Percentiles rank a stretch among this genome's conserved stretches.
Evolutionary conservation across 2,888 invertebrate genomes (phyloP).

Genomic region (Agrotis clavis): DNA sequence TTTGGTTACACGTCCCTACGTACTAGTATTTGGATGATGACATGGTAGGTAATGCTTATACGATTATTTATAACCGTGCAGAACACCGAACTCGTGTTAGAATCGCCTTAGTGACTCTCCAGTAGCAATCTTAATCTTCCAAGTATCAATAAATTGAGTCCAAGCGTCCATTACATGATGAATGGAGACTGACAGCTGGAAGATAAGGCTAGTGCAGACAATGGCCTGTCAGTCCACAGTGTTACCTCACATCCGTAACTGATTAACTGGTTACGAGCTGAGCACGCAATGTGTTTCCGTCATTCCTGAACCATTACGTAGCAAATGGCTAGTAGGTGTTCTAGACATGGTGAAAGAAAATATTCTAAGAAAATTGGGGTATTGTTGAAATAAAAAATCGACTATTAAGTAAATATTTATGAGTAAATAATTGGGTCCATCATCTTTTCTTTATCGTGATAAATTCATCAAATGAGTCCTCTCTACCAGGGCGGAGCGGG

Average conservation of each 20-base stretch:
- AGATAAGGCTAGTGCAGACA: slow-evolving; percentile 37
- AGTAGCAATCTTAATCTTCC: neutral
- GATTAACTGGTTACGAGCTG: slow-evolving; percentile 18
- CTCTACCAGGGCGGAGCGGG: too few relatives aligned
- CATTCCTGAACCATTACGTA: slow-evolving; percentile 13
- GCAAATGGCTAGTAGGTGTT: neutral
- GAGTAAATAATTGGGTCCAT: too few relatives aligned
- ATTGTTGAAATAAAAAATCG: neutral
- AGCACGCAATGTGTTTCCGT: slow-evolving; percentile 19
- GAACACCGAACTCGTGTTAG: too few relatives aligned
- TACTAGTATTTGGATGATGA: too few relatives aligned
- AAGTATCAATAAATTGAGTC: neutral
- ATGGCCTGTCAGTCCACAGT: neutral
- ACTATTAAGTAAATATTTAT: neutral
- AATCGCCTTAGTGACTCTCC: neutral
- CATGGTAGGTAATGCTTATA: too few relatives aligned
- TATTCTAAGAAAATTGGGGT: neutral
- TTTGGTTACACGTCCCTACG: too few relatives aligned
- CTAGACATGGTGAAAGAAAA: neutral
- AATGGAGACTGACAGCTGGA: slow-evolving; percentile 18
- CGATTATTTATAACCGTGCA: too few relatives aligned
- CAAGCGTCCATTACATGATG: slow-evolving; percentile 21
- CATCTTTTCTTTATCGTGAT: too few relatives aligned
- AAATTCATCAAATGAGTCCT: too few relatives aligned
- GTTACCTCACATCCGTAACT: slow-evolving; percentile 51